These are phyloP conservation scores for Pseudopodoces humilis DNA, from an alignment of 2,113 vertebrate genomes.

Conservation along the genomic window DNA sequence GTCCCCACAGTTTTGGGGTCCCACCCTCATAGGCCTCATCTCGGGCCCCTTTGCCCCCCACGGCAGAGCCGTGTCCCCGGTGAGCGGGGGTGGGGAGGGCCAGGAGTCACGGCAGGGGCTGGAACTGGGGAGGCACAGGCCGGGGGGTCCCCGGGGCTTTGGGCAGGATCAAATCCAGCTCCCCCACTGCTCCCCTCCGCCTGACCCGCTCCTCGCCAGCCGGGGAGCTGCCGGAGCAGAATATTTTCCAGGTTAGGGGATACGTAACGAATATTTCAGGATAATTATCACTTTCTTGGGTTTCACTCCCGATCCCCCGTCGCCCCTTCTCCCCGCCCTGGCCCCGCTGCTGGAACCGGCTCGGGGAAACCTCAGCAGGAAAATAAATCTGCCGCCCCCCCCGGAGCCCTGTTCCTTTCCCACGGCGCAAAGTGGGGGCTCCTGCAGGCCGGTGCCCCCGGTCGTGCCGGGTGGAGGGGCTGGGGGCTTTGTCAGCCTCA, in stretches of 20 bases:
- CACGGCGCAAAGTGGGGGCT: neutral
- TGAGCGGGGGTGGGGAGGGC: neutral
- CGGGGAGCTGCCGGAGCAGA: constrained; percentile 13
- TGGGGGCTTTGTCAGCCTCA: neutral
- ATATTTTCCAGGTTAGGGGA: constrained; percentile 60
- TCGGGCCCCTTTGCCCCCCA: neutral
- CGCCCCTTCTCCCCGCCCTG: neutral
- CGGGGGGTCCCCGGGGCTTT: neutral
- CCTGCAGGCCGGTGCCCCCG: neutral
- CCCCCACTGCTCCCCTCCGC: neutral
- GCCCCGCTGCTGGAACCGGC: neutral
- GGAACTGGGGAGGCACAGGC: neutral
- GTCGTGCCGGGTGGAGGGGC: neutral
- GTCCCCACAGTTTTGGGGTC: neutral
- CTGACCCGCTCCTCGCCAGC: neutral
- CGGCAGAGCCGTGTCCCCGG: neutral
- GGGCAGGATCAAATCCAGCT: neutral
- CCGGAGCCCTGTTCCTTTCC: neutral
- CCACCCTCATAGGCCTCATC: neutral
- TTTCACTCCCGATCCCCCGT: constrained; percentile 35
- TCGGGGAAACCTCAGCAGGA: neutral
- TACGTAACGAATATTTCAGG: constrained; percentile 31
- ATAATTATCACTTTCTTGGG: constrained; percentile 74
- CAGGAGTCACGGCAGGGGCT: neutral
- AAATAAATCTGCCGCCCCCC: neutral